Percentiles rank a stretch among this genome's conserved stretches.
phyloP scores from a whole-genome alignment of 2,113 vertebrate genomes.

The Kryptolebias marmoratus region DNA sequence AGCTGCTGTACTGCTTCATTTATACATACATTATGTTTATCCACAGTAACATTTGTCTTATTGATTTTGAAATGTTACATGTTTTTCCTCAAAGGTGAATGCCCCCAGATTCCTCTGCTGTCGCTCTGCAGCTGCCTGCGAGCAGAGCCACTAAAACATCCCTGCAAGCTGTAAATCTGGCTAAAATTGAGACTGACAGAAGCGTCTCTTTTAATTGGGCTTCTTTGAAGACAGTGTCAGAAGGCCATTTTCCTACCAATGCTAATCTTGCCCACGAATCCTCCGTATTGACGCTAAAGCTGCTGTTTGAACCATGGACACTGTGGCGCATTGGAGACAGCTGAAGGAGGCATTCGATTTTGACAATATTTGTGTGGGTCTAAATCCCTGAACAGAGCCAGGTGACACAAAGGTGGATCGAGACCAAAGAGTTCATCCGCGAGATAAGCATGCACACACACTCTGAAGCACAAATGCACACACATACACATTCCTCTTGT shows the following conservation, averaged over 20 bases:
- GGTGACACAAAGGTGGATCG: constrained; percentile 48
- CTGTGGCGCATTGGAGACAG: constrained; percentile 22
- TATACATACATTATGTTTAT: constrained; percentile 28
- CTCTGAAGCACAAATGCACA: constrained; percentile 23
- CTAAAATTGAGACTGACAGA: constrained; percentile 31
- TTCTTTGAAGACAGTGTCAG: constrained; percentile 10
- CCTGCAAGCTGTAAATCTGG: constrained; percentile 15
- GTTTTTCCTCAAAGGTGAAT: constrained; percentile 2
- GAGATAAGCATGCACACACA: constrained; percentile 51
- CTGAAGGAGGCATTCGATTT: constrained; percentile 54
- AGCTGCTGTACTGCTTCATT: constrained; percentile 8
- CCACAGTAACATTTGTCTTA: constrained; percentile 16
- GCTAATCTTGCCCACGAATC: constrained; percentile 35
- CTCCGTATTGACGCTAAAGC: constrained; percentile 31
- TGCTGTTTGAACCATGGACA: constrained; percentile 36
- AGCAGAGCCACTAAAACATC: constrained; percentile 11
- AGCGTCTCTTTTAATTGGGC: constrained; percentile 11
- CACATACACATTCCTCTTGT: constrained; percentile 5
- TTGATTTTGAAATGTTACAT: constrained; percentile 34
- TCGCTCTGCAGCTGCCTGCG: constrained; percentile 3
- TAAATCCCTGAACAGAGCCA: constrained; percentile 63
- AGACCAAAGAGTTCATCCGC: constrained; percentile 65
- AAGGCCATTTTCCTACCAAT: constrained; percentile 27
- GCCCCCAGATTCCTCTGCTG: background rate
- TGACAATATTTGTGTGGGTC: constrained; percentile 49